Conservation (phyloP, 2,888 invertebrate genomes). For the Choristoneura rosaceana region DNA sequence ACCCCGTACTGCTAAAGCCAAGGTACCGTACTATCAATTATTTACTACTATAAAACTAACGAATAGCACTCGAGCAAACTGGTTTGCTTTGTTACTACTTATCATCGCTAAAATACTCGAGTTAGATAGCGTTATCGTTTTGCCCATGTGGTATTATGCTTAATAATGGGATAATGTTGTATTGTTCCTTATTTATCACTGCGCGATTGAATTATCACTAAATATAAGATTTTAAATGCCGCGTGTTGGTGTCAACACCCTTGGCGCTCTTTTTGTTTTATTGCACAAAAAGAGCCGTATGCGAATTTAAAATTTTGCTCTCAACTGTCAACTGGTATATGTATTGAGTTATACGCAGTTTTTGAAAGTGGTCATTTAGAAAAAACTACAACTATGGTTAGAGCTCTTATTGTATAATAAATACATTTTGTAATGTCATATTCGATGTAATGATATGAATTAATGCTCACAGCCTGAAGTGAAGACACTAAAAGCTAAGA, state of each 20-base stretch:
- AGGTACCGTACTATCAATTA: constrained; percentile 62
- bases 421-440: too few species aligned
- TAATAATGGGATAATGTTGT: constrained; percentile 1
- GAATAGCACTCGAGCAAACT: constrained; percentile 52
- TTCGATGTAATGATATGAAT: too few species aligned
- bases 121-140: constrained; percentile 15
- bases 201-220: background rate
- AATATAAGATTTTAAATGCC: constrained; percentile 14
- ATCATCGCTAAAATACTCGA: constrained; percentile 26
- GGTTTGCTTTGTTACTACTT: constrained; percentile 66
- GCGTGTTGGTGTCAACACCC: constrained; percentile 38
- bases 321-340: constrained; percentile 30
- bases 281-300: background rate
- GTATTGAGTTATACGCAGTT: constrained; percentile 5
- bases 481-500: too few species aligned
- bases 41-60: constrained; percentile 44
- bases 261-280: constrained; percentile 37
- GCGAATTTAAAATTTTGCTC: constrained; percentile 31
- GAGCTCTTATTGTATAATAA: too few species aligned
- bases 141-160: constrained; percentile 2
- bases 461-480: too few species aligned
- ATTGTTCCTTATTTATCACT: background rate
- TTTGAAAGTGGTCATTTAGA: background rate
- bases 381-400: background rate
- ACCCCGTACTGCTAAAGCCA: constrained; percentile 72